Evolutionary conservation across 2,888 invertebrate genomes (phyloP).

Genomic region (Dione juno): DNA sequence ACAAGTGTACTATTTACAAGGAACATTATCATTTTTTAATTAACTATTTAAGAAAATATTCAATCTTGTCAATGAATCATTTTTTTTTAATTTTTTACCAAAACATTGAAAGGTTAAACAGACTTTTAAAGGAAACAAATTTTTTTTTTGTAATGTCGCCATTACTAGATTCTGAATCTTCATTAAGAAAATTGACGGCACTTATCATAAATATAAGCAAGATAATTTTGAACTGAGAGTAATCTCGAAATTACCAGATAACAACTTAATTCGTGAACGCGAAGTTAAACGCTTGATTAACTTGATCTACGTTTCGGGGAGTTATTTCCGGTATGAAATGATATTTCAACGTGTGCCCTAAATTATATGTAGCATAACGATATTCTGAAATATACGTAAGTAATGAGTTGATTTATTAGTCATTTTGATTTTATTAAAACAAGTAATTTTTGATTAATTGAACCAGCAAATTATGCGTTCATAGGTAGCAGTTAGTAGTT

Average conservation of each 20-base stretch:
- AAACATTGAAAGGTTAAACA: too few relatives aligned
- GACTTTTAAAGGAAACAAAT: too few relatives aligned
- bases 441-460: background rate
- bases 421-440: background rate
- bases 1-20: too few relatives aligned
- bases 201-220: background rate
- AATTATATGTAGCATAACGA: background rate
- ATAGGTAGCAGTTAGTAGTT: background rate
- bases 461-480: background rate
- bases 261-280: conserved; percentile 21
- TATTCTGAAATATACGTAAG: background rate
- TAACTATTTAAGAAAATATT: too few relatives aligned
- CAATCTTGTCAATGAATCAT: too few relatives aligned
- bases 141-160: background rate
- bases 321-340: conserved; percentile 26
- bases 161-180: background rate
- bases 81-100: too few relatives aligned
- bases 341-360: background rate
- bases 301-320: conserved; percentile 21
- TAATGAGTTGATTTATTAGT: background rate
- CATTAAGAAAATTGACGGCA: conserved; percentile 1
- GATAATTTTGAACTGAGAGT: conserved; percentile 8
- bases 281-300: conserved; percentile 36
- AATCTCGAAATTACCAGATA: conserved; percentile 17
- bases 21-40: too few relatives aligned